Base-by-base conservation (phyloP, 1,140 invertebrate species). In the Diploscapter pachys region DNA sequence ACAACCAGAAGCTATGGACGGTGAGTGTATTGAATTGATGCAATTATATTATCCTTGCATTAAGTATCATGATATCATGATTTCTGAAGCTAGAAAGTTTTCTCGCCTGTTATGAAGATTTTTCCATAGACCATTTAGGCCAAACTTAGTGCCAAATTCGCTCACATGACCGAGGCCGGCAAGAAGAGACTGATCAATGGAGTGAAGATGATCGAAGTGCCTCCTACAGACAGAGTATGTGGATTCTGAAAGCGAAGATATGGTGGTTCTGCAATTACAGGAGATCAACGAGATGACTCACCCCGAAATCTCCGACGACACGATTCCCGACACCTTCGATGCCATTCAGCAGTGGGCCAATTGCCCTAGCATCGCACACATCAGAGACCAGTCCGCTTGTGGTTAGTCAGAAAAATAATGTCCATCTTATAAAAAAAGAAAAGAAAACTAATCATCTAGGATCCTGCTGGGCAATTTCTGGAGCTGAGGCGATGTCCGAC, bases 401-500 rank as follows among this genome's bases (percentile, higher is more conserved):
- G 88, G 31, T 31, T 31, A 31, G 31, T 31, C 31, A 31, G 31
- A 31, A 31, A 31, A 31, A 31, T 31, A 31, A 9, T 5, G 31
- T 88, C 65, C 57, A 6, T 67, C 13, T 2, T 65, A 9, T 13
- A 11, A 9, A 65, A 11, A 78, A 71, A 57, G n/a, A 64, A 57
- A 68, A 73, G 56, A 73, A 31, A 31, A 31, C 31, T 31, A 31
- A 31, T 31, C 31, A 31, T 31, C 31, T 31, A 31, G 68, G 78
- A 63, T 81, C 76, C 68, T 85, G 81, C 67, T 86, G 91, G 91
- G 93, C 93, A 6, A 93, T 94, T 86, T 93, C 92, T 63, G 93
- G 93, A 31, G 93, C 93, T 1, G 93, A 94, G 87, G 92, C 93
- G 1, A 96, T 96, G 91, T 93, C 93, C 13, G 94, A 97, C 86